These are phyloP conservation scores for Syngnathus floridae DNA, from an alignment of 2,113 vertebrate species.

Conservation along the genomic window DNA sequence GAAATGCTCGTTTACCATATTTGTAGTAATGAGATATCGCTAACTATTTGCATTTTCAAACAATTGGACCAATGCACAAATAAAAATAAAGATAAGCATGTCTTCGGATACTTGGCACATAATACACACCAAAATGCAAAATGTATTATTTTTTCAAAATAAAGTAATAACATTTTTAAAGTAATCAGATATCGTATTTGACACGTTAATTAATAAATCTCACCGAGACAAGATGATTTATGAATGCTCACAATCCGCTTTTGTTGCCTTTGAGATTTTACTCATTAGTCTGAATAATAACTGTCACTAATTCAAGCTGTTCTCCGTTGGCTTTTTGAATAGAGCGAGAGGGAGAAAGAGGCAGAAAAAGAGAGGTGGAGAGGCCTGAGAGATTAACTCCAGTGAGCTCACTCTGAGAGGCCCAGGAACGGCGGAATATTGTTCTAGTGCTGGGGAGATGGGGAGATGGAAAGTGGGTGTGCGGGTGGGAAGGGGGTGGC, in stretches of 20 bases:
- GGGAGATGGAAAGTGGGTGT: slow-evolving; percentile 28
- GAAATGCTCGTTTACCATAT: slow-evolving; percentile 34
- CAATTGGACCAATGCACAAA: not conserved
- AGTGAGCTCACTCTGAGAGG: slow-evolving; percentile 72
- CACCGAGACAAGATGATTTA: slow-evolving; percentile 56
- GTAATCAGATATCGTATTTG: slow-evolving; percentile 23
- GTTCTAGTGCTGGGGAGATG: slow-evolving; percentile 65
- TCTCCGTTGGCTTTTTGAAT: slow-evolving; percentile 71
- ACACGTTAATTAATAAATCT: slow-evolving; percentile 35
- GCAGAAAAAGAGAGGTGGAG: slow-evolving; percentile 56
- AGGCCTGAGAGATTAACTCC: slow-evolving; percentile 72
- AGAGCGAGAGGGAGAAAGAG: slow-evolving; percentile 65
- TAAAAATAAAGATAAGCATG: not conserved
- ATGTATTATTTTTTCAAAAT: no score
- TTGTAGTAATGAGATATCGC: slow-evolving; percentile 7
- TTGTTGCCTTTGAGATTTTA: slow-evolving; percentile 69
- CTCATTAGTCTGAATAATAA: slow-evolving; percentile 76
- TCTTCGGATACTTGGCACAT: not conserved
- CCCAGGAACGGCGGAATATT: slow-evolving; percentile 74
- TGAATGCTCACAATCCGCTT: slow-evolving; percentile 65
- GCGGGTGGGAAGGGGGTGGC: not conserved
- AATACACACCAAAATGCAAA: no score
- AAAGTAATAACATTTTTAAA: not conserved
- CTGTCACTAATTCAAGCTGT: slow-evolving; percentile 74
- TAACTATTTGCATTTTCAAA: not conserved